Conservation (phyloP, 2,888 invertebrate species). For the Andrena trimmerana region DNA sequence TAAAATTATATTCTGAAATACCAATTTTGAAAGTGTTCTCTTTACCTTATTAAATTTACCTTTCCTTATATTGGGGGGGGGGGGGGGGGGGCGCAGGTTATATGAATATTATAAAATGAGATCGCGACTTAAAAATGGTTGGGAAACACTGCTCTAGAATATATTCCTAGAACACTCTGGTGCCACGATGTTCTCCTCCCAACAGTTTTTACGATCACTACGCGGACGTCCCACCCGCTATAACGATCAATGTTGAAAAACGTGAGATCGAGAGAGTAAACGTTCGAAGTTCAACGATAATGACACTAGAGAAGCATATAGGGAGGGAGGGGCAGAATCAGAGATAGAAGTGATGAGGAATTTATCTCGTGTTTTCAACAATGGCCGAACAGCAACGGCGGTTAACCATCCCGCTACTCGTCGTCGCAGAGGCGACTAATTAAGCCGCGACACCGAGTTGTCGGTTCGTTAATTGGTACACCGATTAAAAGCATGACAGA, state of each 20-base stretch:
- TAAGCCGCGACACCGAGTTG: slow-evolving; percentile 35
- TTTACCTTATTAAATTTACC: too few species aligned
- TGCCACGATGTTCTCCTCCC: too few species aligned
- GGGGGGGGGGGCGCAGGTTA: too few species aligned
- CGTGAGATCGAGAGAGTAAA: slow-evolving; percentile 45
- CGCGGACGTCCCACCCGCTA: background rate
- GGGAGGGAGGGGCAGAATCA: background rate
- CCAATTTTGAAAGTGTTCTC: too few species aligned
- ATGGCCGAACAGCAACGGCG: background rate
- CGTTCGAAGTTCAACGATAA: slow-evolving; percentile 53
- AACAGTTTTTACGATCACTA: background rate
- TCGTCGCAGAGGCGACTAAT: slow-evolving; percentile 34
- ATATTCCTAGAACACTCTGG: too few species aligned
- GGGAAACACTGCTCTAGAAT: too few species aligned
- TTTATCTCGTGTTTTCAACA: slow-evolving; percentile 25
- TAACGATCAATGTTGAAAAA: slow-evolving; percentile 44
- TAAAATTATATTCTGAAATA: too few species aligned
- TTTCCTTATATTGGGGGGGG: too few species aligned
- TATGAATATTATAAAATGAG: too few species aligned
- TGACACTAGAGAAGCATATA: background rate
- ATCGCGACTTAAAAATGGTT: too few species aligned
- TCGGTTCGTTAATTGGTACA: slow-evolving; percentile 51
- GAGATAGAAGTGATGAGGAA: background rate
- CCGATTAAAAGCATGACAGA: slow-evolving; percentile 51
- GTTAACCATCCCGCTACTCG: slow-evolving; percentile 6